Evolutionary conservation across 2,888 invertebrate species (phyloP).

Genomic region (Nemoura dubitans): DNA sequence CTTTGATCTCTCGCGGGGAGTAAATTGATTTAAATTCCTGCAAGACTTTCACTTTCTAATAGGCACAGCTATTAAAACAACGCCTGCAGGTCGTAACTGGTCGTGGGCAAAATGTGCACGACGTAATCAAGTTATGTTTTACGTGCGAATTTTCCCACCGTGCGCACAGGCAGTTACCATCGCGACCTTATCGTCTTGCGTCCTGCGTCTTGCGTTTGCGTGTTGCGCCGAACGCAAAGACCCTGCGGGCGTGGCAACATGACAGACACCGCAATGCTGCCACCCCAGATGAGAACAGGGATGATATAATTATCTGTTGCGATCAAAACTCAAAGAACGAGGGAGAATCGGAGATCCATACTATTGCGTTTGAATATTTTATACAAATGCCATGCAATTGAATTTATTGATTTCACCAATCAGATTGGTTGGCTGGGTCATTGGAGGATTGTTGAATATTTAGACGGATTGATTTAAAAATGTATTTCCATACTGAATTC

Average conservation of each 20-base stretch:
- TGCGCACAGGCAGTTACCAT: background rate
- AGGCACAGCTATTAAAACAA: slow-evolving; percentile 26
- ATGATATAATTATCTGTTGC: background rate
- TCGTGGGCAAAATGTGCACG: background rate
- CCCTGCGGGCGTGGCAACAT: too few relatives aligned
- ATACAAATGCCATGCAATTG: background rate
- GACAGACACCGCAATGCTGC: background rate
- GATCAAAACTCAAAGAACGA: background rate
- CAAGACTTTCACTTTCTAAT: slow-evolving; percentile 34
- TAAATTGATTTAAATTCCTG: slow-evolving; percentile 38
- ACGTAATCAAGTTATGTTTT: slow-evolving; percentile 12
- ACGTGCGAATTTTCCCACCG: background rate
- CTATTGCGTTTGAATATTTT: background rate
- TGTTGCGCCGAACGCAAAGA: too few relatives aligned
- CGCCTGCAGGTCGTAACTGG: background rate
- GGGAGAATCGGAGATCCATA: background rate
- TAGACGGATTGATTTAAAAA: background rate
- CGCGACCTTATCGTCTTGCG: background rate
- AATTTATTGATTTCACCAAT: background rate
- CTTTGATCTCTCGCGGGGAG: slow-evolving; percentile 28
- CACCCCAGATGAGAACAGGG: background rate
- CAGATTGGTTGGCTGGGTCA: background rate
- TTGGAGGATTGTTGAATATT: background rate
- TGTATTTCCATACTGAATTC: background rate
- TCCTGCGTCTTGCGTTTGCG: too few relatives aligned